These are phyloP conservation scores for Lampris megalopsis DNA, from an alignment of 2,113 vertebrate species.

Conservation along the genomic window DNA sequence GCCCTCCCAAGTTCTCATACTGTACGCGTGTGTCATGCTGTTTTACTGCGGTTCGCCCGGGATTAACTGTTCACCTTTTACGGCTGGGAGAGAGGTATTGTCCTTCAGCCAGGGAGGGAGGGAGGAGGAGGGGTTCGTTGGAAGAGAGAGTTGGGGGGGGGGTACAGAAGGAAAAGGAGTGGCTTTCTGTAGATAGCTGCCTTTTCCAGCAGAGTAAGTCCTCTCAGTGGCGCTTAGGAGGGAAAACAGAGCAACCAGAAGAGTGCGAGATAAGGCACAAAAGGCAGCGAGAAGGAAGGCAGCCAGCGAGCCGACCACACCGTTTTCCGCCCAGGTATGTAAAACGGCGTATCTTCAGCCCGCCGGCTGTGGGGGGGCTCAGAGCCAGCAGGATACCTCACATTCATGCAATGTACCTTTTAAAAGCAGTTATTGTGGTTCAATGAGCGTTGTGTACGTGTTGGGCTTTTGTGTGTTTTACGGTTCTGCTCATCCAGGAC, in stretches of 20 bases:
- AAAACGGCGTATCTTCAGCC: slow-evolving; percentile 25
- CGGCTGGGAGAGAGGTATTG: slow-evolving; percentile 77
- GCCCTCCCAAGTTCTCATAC: slow-evolving; percentile 63
- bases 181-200: slow-evolving; percentile 78
- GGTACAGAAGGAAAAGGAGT: slow-evolving; percentile 82
- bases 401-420: slow-evolving; percentile 43
- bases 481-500: background rate
- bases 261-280: slow-evolving; percentile 50
- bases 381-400: slow-evolving; percentile 39
- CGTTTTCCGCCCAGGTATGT: slow-evolving; percentile 69
- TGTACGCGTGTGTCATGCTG: slow-evolving; percentile 71
- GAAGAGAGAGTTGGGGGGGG: slow-evolving; percentile 58
- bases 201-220: slow-evolving; percentile 67
- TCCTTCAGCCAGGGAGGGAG: slow-evolving; percentile 73
- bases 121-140: slow-evolving; percentile 69
- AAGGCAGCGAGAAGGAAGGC: slow-evolving; percentile 45
- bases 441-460: slow-evolving; percentile 37
- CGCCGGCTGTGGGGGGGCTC: slow-evolving; percentile 26
- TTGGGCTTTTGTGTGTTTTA: slow-evolving; percentile 18
- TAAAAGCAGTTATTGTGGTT: slow-evolving; percentile 52
- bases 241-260: slow-evolving; percentile 64
- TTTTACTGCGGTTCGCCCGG: slow-evolving; percentile 75
- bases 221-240: slow-evolving; percentile 72
- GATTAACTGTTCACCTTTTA: slow-evolving; percentile 85
- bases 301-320: slow-evolving; percentile 17